Conservation (phyloP, 2,113 vertebrate genomes). For the Pollimyrus isidori region DNA sequence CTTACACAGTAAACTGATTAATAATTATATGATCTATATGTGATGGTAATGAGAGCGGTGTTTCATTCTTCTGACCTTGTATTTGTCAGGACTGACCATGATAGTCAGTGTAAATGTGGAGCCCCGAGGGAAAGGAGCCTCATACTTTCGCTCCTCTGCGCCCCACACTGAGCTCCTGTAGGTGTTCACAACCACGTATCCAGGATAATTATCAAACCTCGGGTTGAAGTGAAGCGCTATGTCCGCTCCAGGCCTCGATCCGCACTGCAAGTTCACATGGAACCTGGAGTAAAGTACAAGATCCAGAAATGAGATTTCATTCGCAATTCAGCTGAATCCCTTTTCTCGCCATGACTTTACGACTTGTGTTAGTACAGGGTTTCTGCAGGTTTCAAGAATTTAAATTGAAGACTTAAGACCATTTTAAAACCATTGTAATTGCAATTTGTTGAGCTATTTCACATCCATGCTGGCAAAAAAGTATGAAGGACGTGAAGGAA, state of each 20-base stretch:
- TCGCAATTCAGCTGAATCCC: not conserved
- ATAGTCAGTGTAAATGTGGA: too few relatives aligned
- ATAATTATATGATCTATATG: not conserved
- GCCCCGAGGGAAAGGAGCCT: slow-evolving; percentile 38
- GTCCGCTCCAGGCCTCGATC: slow-evolving; percentile 38
- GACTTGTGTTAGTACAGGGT: not conserved
- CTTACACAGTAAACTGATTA: not conserved
- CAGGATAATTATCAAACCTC: slow-evolving; percentile 51
- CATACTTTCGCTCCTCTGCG: slow-evolving; percentile 57
- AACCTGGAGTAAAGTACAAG: slow-evolving; percentile 48
- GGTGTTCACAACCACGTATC: slow-evolving; percentile 65
- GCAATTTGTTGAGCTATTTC: too few relatives aligned
- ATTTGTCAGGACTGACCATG: too few relatives aligned
- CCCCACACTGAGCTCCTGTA: slow-evolving; percentile 54
- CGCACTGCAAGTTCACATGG: slow-evolving; percentile 64
- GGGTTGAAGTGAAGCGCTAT: slow-evolving; percentile 78
- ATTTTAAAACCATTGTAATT: too few relatives aligned
- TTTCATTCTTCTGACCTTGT: not conserved
- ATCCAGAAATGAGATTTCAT: not conserved
- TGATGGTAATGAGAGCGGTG: not conserved
- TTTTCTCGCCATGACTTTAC: not conserved
- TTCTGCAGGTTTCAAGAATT: too few relatives aligned
- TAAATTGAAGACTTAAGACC: too few relatives aligned
- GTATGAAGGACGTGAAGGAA: not conserved
- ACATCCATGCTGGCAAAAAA: not conserved